phyloP scores from a whole-genome alignment of 1,140 invertebrate species.

The Pseudomyrmex pallidus region DNA sequence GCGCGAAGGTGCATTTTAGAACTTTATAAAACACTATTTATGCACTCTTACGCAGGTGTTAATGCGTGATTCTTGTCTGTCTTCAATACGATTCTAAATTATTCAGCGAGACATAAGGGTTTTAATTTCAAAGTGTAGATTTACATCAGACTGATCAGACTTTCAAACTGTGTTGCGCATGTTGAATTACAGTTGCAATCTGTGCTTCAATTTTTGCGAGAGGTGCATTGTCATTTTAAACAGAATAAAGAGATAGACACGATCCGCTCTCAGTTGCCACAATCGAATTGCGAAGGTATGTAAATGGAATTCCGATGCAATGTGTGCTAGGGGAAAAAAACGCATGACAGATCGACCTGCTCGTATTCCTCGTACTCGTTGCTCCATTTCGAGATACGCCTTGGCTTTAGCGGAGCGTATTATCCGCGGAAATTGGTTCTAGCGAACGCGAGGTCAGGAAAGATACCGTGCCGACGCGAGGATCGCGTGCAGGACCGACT shows the following conservation, averaged over 20 bases:
- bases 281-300: background rate
- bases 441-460: constrained; percentile 77
- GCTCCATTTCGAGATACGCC: constrained; percentile 62
- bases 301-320: background rate
- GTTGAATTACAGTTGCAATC: too few relatives aligned
- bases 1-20: background rate
- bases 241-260: background rate
- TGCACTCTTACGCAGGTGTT: background rate
- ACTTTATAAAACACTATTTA: background rate
- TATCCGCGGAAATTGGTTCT: constrained; percentile 79
- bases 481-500: constrained; percentile 78
- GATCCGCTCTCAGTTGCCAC: background rate
- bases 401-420: constrained; percentile 59
- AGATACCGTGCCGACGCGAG: constrained; percentile 67
- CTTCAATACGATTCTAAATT: background rate
- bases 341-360: background rate
- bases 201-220: background rate
- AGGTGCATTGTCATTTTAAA: background rate
- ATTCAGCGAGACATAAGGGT: too few relatives aligned
- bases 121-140: too few relatives aligned
- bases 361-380: constrained; percentile 5
- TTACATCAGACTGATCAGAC: background rate
- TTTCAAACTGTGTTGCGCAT: background rate
- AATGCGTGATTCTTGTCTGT: background rate
- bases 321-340: background rate